A percentile compares a stretch with the other conserved stretches of the same genome.
phyloP scores from a whole-genome alignment of 2,888 invertebrate genomes.

The Steinernema hermaphroditum region DNA sequence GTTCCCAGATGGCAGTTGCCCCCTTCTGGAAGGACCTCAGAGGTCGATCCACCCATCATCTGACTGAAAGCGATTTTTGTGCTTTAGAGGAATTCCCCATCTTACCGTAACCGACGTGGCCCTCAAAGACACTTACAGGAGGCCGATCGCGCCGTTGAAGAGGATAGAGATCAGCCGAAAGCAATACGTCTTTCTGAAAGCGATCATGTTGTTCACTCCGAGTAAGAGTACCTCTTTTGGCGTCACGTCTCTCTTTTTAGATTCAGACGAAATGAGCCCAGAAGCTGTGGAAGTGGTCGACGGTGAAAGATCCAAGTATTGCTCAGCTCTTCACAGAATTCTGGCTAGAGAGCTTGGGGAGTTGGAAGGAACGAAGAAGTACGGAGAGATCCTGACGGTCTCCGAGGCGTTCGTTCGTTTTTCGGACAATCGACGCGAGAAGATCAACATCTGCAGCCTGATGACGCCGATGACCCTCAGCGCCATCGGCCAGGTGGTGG shows the following conservation, averaged over 20 bases:
- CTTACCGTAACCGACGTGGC: slow-evolving; percentile 9
- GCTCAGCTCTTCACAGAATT: neutral
- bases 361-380: neutral
- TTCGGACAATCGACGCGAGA: slow-evolving; percentile 6
- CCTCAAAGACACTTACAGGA: slow-evolving; percentile 5
- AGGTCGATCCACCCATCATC: too few relatives aligned
- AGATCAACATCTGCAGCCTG: neutral
- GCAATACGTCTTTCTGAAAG: slow-evolving; percentile 49
- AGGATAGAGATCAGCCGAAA: slow-evolving; percentile 38
- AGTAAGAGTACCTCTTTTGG: slow-evolving; percentile 21
- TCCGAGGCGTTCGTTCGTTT: slow-evolving; percentile 14
- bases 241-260: neutral
- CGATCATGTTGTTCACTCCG: slow-evolving; percentile 47
- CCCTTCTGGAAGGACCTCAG: slow-evolving; percentile 30
- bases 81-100: neutral
- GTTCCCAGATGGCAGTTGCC: slow-evolving; percentile 47
- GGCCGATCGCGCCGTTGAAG: slow-evolving; percentile 1
- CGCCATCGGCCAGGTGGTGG: slow-evolving; percentile 11
- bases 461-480: slow-evolving; percentile 9
- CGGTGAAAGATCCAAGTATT: neutral
- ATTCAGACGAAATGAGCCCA: neutral
- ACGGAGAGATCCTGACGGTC: slow-evolving; percentile 4
- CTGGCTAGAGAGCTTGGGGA: neutral
- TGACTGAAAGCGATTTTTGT: too few relatives aligned
- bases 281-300: neutral